Evolutionary conservation across 2,888 invertebrate genomes (phyloP), one percentile per base, ranked within the genome.

Genomic region (Xylota sylvarum): DNA sequence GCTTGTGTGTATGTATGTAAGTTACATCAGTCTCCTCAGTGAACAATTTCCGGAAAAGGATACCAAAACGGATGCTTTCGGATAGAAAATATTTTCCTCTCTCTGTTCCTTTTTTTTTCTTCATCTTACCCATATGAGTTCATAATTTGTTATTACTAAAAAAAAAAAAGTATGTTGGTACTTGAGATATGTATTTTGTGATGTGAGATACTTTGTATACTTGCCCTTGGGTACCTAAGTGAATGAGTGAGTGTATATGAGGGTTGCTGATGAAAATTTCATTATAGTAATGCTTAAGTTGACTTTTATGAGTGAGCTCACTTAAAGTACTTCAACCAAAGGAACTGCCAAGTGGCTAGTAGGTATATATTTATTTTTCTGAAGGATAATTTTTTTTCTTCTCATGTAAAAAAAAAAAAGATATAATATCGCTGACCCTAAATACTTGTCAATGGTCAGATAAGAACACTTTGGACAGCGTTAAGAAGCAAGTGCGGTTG

Each of bases 71-170:
- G 76, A 58, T 76, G 58, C 50, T 43, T 77, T 69, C 40, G 65
- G 65, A 48, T 67, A 50, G 40, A 50, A 60, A 12, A 60, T 19
- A 50, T 67, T 69, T 35, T 55, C 12, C 17, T 32, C 56, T 23
- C n/a, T 40, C 14, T 19, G 37, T 23, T 30, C 56, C 14, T 48
- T 40, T 19, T 48, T 30, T 65, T 19, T 48, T 40, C 17, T 55
- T 14, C 48, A 37, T 76, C 35, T 35, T 32, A 30, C 10, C 19
- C 64, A 48, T 76, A 58, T 30, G 67, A 76, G 76, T 76, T 76
- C 48, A 76, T 67, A 76, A 76, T 67, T 76, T 67, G 65, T 76
- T 65, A 50, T 76, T 67, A 76, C 48, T 58, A 32, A 58, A 58
- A 32, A 35, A 40, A n/a, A 50, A 27, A 40, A 32, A 40, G 30